phyloP scores from a whole-genome alignment of 2,797 vertebrate genomes.

The Enteromius trimaculatus region DNA sequence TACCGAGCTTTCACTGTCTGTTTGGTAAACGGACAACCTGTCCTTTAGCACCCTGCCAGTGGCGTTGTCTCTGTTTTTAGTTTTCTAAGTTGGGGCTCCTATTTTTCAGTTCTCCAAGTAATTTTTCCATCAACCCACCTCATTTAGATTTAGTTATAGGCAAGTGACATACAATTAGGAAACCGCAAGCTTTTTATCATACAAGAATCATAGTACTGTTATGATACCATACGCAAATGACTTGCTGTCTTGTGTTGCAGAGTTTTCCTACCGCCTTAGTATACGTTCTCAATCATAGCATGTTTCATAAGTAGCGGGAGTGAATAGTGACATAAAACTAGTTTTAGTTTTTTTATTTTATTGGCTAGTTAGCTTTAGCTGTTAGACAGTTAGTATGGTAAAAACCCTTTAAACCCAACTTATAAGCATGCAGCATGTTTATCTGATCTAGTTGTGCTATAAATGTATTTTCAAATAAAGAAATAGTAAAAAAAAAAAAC shows the following conservation, averaged over 20 bases:
- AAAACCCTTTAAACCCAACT: background rate
- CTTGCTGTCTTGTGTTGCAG: background rate
- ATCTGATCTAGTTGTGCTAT: background rate
- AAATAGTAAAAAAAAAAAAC: background rate
- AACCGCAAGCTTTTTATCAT: background rate
- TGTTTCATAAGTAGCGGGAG: background rate
- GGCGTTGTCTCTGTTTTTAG: background rate
- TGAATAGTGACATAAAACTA: background rate
- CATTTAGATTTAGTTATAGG: background rate
- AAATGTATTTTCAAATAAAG: background rate
- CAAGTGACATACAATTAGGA: background rate
- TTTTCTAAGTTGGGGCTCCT: background rate
- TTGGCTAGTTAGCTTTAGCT: background rate
- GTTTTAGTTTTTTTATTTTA: background rate
- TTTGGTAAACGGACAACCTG: slow-evolving; percentile 4
- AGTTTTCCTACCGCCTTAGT: background rate
- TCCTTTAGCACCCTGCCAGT: background rate
- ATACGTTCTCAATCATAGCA: background rate
- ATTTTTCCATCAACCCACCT: background rate
- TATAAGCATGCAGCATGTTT: background rate
- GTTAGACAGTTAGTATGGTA: background rate
- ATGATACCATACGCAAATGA: background rate
- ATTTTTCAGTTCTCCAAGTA: background rate
- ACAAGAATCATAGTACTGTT: background rate
- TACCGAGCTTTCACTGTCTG: slow-evolving; percentile 1